Conservation (phyloP, 2,888 invertebrate species). For the Euspilapteryx auroguttella region DNA sequence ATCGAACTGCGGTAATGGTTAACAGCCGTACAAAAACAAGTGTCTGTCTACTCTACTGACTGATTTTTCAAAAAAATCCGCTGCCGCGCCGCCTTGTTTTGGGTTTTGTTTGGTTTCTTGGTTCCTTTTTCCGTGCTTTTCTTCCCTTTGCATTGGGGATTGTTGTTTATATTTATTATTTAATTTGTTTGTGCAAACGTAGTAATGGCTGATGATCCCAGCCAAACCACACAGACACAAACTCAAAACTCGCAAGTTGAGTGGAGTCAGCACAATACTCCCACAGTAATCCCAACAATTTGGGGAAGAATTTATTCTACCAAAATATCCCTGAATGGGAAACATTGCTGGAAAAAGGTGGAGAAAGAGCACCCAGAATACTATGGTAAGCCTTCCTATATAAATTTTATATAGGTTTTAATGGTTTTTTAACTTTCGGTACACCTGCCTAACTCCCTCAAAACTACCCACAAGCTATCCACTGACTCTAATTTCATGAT, state of each 20-base stretch:
- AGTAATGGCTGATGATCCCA: constrained; percentile 35
- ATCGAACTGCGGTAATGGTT: no score
- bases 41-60: no score
- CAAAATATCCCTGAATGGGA: constrained; percentile 23
- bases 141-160: no score
- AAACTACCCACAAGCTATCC: neutral
- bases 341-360: constrained; percentile 28
- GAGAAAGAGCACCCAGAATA: constrained; percentile 24
- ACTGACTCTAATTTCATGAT: no score
- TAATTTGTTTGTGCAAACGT: no score
- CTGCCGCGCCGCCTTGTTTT: no score
- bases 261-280: constrained; percentile 42
- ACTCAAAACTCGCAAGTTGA: constrained; percentile 48
- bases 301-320: constrained; percentile 58
- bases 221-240: constrained; percentile 43
- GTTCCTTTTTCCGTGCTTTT: no score
- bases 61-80: no score
- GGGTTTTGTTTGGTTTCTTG: no score
- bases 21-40: no score
- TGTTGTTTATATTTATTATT: no score
- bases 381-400: constrained; percentile 22
- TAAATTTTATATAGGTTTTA: neutral
- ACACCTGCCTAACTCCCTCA: neutral
- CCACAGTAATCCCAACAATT: constrained; percentile 35
- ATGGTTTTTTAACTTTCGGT: neutral